Evolutionary conservation across 2,113 vertebrate genomes (phyloP).

Genomic region (Epinephelus moara): DNA sequence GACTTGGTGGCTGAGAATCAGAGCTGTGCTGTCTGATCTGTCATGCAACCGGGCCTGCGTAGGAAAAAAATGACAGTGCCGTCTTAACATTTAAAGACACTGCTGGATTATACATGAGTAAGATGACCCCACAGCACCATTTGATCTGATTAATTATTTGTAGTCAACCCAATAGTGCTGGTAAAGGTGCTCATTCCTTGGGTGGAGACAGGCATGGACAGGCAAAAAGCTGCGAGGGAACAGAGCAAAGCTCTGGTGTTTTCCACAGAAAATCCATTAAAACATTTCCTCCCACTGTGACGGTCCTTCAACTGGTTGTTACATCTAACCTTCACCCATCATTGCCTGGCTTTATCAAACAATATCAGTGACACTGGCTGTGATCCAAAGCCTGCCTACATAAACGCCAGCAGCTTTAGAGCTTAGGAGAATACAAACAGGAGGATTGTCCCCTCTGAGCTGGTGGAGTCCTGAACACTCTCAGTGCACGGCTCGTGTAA

Average conservation of each 20-base stretch:
- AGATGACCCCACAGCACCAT: constrained; percentile 51
- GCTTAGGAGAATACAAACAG: constrained; percentile 65
- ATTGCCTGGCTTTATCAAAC: constrained; percentile 27
- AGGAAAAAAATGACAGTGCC: not conserved
- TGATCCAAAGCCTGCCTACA: constrained; percentile 29
- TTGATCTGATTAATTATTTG: constrained; percentile 72
- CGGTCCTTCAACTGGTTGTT: constrained; percentile 2
- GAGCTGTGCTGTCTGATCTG: constrained; percentile 16
- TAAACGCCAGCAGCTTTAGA: constrained; percentile 61
- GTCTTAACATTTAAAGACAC: constrained; percentile 40
- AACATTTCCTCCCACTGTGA: not conserved
- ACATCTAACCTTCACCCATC: constrained; percentile 26
- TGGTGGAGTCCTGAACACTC: constrained; percentile 25
- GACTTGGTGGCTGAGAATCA: constrained; percentile 38
- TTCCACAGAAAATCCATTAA: not conserved
- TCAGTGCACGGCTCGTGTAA: not conserved
- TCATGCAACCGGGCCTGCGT: not conserved
- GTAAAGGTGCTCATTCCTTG: constrained; percentile 15
- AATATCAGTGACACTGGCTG: constrained; percentile 3
- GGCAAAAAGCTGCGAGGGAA: not conserved
- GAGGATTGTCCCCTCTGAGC: constrained; percentile 48
- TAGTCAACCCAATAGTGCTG: constrained; percentile 24
- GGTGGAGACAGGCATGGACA: constrained; percentile 41
- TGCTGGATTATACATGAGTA: constrained; percentile 68
- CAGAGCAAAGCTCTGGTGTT: not conserved